Percentiles rank a stretch among this genome's conserved stretches.
Conservation (phyloP, 2,113 vertebrate species). For the Glaucidium brasilianum region DNA sequence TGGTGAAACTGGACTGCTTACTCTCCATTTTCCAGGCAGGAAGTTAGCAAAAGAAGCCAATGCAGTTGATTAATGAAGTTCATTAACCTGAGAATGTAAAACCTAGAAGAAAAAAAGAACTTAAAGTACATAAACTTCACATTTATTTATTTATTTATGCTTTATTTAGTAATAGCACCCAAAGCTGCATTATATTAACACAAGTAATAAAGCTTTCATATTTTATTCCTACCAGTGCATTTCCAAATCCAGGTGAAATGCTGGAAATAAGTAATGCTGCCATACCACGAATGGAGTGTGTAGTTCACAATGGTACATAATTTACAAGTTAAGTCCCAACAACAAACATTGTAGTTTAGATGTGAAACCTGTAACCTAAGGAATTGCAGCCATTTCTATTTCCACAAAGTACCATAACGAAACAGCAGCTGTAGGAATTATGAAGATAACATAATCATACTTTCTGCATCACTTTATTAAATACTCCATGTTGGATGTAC, state of each 20-base stretch:
- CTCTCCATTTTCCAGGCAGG: not conserved
- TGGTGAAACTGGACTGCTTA: not conserved
- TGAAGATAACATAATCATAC: constrained; percentile 2
- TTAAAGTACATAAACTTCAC: not conserved
- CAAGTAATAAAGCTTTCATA: constrained; percentile 45
- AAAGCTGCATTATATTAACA: constrained; percentile 62
- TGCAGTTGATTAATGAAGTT: not conserved
- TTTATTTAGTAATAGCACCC: constrained; percentile 66
- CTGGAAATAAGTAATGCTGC: constrained; percentile 33
- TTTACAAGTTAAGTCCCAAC: constrained; percentile 13
- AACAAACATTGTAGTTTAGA: not conserved
- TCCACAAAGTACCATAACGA: not conserved
- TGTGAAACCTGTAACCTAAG: not conserved
- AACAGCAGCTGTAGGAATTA: not conserved
- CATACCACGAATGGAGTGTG: not conserved
- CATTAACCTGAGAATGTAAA: not conserved
- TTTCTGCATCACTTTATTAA: constrained; percentile 76
- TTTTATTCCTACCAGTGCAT: constrained; percentile 62
- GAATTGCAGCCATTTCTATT: not conserved
- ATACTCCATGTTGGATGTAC: constrained; percentile 66
- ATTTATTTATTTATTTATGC: not conserved
- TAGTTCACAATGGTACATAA: not conserved
- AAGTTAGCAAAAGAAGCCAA: not conserved
- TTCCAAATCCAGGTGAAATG: constrained; percentile 60
- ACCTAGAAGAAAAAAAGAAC: not conserved